Evolutionary conservation across 30 jellyfish, hydroid and myxozoan genomes (phyloP).

Genomic region (Mastigias papua): DNA sequence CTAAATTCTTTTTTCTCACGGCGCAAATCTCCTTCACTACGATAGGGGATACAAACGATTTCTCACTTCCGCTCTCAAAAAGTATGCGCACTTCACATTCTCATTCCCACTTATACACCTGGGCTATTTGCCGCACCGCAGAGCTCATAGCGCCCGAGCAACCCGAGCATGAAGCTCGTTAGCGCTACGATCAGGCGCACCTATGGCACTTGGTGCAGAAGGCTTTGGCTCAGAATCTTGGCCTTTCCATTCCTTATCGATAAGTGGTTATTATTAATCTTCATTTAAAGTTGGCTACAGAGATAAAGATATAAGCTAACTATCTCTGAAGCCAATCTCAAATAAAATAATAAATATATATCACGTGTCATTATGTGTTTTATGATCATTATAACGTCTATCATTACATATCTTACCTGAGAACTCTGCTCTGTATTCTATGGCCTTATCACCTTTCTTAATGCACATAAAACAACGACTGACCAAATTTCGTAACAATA

Average conservation of each 20-base stretch:
- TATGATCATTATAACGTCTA: conserved; percentile 6
- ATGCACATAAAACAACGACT: neutral
- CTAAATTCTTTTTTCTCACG: neutral
- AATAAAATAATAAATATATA: too few relatives aligned
- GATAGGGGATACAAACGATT: conserved; percentile 38
- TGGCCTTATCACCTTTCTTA: conserved; percentile 20
- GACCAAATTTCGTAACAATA: conserved; percentile 3
- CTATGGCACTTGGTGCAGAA: neutral
- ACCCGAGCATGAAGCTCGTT: neutral
- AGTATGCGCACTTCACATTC: conserved; percentile 20
- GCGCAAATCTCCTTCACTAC: conserved; percentile 21
- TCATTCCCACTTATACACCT: neutral
- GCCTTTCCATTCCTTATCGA: neutral
- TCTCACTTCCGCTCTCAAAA: conserved; percentile 42
- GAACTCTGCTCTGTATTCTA: neutral
- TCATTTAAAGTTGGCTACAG: too few relatives aligned
- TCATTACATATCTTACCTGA: neutral
- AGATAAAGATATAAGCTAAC: too few relatives aligned
- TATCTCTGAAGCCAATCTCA: too few relatives aligned
- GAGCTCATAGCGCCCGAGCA: neutral
- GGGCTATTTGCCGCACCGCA: conserved; percentile 38
- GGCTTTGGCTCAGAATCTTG: neutral
- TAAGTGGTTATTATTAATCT: neutral
- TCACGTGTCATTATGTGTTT: too few relatives aligned
- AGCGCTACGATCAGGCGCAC: neutral